These are phyloP conservation scores for Hemicordylus capensis DNA, from an alignment of 2,113 vertebrate species.

Conservation along the genomic window DNA sequence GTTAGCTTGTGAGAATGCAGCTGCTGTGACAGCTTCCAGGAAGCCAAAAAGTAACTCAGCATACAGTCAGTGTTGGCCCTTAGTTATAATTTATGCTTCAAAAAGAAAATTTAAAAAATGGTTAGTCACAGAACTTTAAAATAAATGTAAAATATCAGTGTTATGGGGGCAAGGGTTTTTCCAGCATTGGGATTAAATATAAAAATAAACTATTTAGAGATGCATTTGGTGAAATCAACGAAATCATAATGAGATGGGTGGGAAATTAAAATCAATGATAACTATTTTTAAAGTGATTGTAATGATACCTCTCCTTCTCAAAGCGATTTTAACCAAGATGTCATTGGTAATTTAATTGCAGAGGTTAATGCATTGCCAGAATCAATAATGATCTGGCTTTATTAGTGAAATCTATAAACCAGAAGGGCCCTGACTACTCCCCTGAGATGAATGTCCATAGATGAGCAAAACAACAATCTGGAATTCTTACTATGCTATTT, in stretches of 20 bases:
- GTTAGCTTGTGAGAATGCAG: no score
- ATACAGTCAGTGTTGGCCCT: no score
- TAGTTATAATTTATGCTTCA: no score
- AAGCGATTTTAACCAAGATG: slow-evolving; percentile 34
- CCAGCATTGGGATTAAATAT: neutral
- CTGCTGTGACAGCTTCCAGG: no score
- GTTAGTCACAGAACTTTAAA: no score
- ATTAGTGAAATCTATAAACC: slow-evolving; percentile 46
- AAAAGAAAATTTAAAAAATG: no score
- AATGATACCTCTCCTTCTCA: slow-evolving; percentile 6
- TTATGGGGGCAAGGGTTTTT: no score
- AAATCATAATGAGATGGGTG: neutral
- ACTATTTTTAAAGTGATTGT: slow-evolving; percentile 26
- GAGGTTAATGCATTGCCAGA: slow-evolving; percentile 65
- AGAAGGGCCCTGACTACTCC: slow-evolving; percentile 3
- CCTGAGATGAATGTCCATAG: neutral
- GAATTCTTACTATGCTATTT: neutral
- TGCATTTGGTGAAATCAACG: neutral
- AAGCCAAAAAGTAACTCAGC: no score
- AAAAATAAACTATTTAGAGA: neutral
- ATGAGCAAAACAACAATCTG: slow-evolving; percentile 3
- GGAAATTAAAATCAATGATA: slow-evolving; percentile 30
- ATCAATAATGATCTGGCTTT: slow-evolving; percentile 44
- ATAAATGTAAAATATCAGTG: no score
- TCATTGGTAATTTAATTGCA: slow-evolving; percentile 55